Conservation (phyloP, 2,888 invertebrate species). For the Hypsopygia costalis region DNA sequence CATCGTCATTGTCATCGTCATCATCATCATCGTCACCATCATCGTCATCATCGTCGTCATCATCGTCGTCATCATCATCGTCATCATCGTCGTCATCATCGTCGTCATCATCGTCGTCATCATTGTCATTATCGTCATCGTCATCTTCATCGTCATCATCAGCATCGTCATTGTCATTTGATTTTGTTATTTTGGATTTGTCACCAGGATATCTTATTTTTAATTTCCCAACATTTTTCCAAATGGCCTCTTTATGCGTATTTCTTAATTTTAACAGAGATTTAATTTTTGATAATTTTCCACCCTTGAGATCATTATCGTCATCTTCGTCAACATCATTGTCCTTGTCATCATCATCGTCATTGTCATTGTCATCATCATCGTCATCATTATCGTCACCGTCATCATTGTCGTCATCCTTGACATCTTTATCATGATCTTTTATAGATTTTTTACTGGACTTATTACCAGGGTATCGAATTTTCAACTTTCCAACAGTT, state of each 20-base stretch:
- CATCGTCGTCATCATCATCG: constrained; percentile 37
- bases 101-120: constrained; percentile 11
- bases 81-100: constrained; percentile 58
- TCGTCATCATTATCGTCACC: constrained; percentile 3
- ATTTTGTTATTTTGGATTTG: not conserved
- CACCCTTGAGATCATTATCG: not conserved
- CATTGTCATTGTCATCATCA: constrained; percentile 1
- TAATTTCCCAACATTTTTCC: no score
- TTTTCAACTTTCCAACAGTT: constrained; percentile 26
- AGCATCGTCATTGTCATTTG: constrained; percentile 4
- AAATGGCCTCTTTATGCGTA: no score
- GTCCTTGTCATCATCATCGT: constrained; percentile 7
- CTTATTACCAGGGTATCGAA: constrained; percentile 32
- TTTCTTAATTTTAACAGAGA: no score
- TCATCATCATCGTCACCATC: constrained; percentile 41
- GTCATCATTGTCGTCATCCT: constrained; percentile 1
- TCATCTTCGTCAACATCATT: constrained; percentile 8
- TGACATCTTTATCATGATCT: constrained; percentile 26
- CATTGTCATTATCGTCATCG: constrained; percentile 10
- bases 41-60: constrained; percentile 63
- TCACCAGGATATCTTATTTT: constrained; percentile 5
- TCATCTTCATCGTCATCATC: constrained; percentile 10
- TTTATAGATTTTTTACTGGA: constrained; percentile 4
- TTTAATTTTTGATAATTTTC: no score
- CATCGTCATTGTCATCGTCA: constrained; percentile 60